Conservation (phyloP, 2,113 vertebrate species). For the Stercorarius parasiticus region DNA sequence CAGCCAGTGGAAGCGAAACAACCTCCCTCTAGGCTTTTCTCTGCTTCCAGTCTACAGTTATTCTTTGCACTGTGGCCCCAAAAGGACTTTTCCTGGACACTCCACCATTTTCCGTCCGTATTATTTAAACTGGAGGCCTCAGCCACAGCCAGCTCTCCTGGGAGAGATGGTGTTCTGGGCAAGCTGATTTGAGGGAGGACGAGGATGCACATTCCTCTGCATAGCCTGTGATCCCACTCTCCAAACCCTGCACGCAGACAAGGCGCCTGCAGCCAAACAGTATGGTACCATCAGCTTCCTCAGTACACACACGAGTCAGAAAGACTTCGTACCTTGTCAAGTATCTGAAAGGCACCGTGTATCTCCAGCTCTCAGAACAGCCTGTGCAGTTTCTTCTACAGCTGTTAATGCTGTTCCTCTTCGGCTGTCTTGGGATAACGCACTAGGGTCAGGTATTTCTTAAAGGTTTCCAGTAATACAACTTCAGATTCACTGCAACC, state of each 20-base stretch:
- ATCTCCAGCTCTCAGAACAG: background rate
- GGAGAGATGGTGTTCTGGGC: background rate
- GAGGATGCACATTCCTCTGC: background rate
- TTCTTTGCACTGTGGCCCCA: background rate
- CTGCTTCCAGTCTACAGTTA: background rate
- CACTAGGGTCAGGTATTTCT: background rate
- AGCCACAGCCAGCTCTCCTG: background rate
- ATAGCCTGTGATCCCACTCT: background rate
- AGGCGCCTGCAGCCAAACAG: background rate
- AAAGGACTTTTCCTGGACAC: background rate
- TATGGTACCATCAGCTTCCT: background rate
- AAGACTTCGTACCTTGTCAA: background rate
- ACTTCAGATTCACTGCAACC: background rate
- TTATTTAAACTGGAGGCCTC: background rate
- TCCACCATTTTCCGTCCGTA: background rate
- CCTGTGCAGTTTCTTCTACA: background rate
- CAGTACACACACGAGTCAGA: accelerated
- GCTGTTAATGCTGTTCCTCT: background rate
- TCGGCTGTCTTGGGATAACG: background rate
- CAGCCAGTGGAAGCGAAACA: background rate
- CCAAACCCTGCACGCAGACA: background rate
- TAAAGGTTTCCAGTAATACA: background rate
- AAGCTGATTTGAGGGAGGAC: background rate
- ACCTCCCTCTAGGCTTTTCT: background rate
- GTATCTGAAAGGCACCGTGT: background rate